Base-by-base conservation (phyloP, 1,140 invertebrate species). In the Zelostemma sp. region DNA sequence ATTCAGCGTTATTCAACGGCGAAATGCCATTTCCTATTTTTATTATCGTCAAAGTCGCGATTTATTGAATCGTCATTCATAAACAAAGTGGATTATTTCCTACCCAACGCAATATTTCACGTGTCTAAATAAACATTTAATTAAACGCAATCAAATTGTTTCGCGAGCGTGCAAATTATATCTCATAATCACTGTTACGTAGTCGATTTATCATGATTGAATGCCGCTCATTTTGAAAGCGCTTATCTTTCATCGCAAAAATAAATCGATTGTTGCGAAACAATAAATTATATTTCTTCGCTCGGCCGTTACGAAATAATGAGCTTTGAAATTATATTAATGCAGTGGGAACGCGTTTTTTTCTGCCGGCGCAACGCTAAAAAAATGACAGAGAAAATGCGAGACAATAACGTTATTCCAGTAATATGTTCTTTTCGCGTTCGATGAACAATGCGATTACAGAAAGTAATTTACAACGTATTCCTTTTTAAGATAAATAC, bases 221-320 rank as follows among this genome's bases (percentile, higher is more conserved):
- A 63, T 56, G 48, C 16, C 35, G 38, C 48, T 11, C 46, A 49
- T 43, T 63, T 50, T 55, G 0, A 41, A 63, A 43, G 35, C 11
- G 45, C 51, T 55, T 63, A 50, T 50, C 45, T 55, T n/a, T 14
- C 12, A n/a, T 15, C 38, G 61, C 19, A 35, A 16, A 50, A 57
- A 46, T 57, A 53, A 47, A 57, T 56, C 54, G 47, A 51, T 64
- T 51, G 54, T 64, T 57, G 41, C 47, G 61, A 40, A 57, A 64
- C 28, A 46, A 57, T 64, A 57, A 64, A 64, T 57, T 64, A 50
- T 25, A 35, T 9, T 18, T 18, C 31, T 63, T 14, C n/a, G 25
- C 41, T 25, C 40, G 55, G 47, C 35, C 3, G 51, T 64, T 56
- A 64, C 28, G 61, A 51, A 57, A 64, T 38, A 18, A 35, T 16